A percentile compares a stretch with the other conserved stretches of the same genome.
These are phyloP conservation scores for Gastracanthus pulcherrimus DNA, from an alignment of 2,888 invertebrate species.

Conservation along the genomic window DNA sequence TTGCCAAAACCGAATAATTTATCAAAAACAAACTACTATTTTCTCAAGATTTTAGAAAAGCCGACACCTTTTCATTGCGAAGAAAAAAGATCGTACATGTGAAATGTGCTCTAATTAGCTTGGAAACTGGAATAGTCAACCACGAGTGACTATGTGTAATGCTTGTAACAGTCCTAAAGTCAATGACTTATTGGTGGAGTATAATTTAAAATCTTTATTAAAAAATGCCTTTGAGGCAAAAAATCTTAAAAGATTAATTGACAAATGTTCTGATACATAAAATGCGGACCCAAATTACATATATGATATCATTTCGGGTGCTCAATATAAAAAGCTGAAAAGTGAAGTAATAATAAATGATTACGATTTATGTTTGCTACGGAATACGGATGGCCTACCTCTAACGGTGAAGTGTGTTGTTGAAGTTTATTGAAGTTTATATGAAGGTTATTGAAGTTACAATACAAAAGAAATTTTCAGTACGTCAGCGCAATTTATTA, in stretches of 20 bases:
- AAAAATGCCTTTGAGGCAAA: background rate
- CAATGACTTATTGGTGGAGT: background rate
- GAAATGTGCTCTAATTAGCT: background rate
- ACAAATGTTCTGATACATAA: background rate
- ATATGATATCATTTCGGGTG: background rate
- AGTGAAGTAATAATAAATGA: background rate
- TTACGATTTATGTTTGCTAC: background rate
- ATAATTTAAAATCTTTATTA: background rate
- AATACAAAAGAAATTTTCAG: background rate
- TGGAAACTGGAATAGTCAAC: background rate
- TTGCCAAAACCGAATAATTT: too few relatives aligned
- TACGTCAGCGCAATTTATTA: background rate
- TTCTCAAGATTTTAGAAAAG: too few relatives aligned
- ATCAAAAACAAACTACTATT: too few relatives aligned
- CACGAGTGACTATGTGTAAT: background rate
- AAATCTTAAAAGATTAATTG: background rate
- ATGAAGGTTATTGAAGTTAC: background rate
- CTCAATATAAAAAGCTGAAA: background rate
- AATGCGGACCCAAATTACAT: background rate
- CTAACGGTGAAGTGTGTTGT: slow-evolving; percentile 29
- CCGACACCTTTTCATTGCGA: too few relatives aligned
- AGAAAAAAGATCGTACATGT: background rate
- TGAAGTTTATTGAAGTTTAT: background rate
- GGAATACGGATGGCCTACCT: slow-evolving; percentile 9
- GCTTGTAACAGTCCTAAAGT: background rate